Evolutionary conservation across 2,888 invertebrate genomes (phyloP).

Genomic region (Ophion slaviceki): DNA sequence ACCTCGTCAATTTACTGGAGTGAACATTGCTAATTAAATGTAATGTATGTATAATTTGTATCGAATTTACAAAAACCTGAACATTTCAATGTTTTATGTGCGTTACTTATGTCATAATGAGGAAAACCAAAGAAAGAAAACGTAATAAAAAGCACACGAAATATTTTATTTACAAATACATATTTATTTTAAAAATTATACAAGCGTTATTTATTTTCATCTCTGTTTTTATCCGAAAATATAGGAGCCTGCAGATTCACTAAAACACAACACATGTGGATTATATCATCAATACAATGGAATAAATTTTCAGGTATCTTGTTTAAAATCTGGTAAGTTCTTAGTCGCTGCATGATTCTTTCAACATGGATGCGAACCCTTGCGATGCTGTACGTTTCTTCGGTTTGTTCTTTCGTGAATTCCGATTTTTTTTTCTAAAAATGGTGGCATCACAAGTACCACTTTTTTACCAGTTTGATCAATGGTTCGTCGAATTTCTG

Average conservation of each 20-base stretch:
- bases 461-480: slow-evolving; percentile 59
- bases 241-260: slow-evolving; percentile 54
- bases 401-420: slow-evolving; percentile 50
- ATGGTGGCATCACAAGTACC: slow-evolving; percentile 53
- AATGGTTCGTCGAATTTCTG: slow-evolving; percentile 49
- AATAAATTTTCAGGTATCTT: slow-evolving; percentile 54
- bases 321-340: slow-evolving; percentile 44
- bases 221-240: slow-evolving; percentile 40
- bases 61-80: not conserved
- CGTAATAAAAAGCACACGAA: slow-evolving; percentile 7
- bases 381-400: slow-evolving; percentile 39
- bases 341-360: slow-evolving; percentile 44
- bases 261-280: slow-evolving; percentile 50
- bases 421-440: slow-evolving; percentile 45
- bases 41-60: not conserved
- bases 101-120: slow-evolving; percentile 5
- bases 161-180: slow-evolving; percentile 32
- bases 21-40: not conserved
- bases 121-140: slow-evolving; percentile 9
- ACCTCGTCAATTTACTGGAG: not conserved
- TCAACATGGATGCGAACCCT: slow-evolving; percentile 44
- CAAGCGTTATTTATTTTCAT: slow-evolving; percentile 28
- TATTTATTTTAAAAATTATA: slow-evolving; percentile 14
- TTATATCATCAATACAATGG: slow-evolving; percentile 48
- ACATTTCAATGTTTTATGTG: not conserved